Conservation (phyloP, 2,113 vertebrate species). For the Chloropsis hardwickii region DNA sequence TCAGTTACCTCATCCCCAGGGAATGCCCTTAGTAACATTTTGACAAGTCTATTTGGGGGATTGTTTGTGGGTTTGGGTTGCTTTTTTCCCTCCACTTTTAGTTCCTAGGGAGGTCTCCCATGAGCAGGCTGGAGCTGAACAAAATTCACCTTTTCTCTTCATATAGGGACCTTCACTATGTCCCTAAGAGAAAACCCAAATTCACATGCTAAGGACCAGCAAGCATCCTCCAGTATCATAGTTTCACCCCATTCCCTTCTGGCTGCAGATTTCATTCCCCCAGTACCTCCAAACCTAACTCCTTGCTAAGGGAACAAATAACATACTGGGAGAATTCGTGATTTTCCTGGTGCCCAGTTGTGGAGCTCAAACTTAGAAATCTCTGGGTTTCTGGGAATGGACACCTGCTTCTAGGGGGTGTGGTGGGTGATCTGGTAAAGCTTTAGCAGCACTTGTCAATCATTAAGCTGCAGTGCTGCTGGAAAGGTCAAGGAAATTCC, state of each 20-base stretch:
- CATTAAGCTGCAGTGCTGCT: not conserved
- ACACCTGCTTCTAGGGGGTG: not conserved
- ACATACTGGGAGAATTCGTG: not conserved
- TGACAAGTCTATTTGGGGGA: not conserved
- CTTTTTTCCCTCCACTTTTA: not conserved
- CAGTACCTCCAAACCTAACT: not conserved
- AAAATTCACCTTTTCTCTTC: not conserved
- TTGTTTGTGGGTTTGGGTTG: not conserved
- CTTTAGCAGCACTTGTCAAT: not conserved
- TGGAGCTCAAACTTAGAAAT: not conserved
- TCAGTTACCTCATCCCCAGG: slow-evolving; percentile 29
- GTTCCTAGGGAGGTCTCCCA: not conserved
- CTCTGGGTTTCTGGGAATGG: not conserved
- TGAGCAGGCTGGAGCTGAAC: not conserved
- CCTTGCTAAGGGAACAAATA: not conserved
- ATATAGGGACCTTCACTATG: not conserved
- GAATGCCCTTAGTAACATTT: slow-evolving; percentile 26
- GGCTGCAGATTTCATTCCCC: not conserved
- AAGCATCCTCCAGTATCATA: not conserved
- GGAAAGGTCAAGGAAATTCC: not conserved
- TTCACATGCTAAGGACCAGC: not conserved
- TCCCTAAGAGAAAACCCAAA: not conserved
- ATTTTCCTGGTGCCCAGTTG: not conserved
- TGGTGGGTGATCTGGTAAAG: not conserved
- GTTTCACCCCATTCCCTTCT: not conserved